These are phyloP conservation scores for Apistogramma diplotaenia DNA, from an alignment of 2,113 vertebrate species.

Conservation along the genomic window DNA sequence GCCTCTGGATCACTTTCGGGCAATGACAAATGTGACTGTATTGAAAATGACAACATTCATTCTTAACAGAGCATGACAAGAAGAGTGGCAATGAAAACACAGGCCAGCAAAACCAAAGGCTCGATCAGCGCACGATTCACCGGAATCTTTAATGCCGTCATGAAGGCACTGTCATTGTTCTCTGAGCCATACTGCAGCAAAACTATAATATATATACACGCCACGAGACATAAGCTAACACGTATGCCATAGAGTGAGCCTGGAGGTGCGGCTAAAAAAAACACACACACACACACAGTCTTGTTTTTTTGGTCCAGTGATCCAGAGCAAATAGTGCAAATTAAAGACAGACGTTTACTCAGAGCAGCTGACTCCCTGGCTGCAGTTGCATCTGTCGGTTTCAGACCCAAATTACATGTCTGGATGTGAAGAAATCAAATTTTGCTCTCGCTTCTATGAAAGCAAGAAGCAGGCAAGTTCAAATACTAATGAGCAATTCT, in stretches of 20 bases:
- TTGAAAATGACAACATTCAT: slow-evolving; percentile 43
- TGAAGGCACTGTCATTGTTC: neutral
- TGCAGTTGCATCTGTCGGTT: slow-evolving; percentile 9
- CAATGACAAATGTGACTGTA: slow-evolving; percentile 50
- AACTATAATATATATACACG: neutral
- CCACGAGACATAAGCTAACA: slow-evolving; percentile 10
- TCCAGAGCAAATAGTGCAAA: slow-evolving; percentile 38
- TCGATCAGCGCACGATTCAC: neutral
- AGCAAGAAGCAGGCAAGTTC: neutral
- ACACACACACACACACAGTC: neutral
- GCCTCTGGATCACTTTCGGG: slow-evolving; percentile 27
- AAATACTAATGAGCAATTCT: neutral
- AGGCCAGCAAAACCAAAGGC: neutral
- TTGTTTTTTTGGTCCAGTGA: slow-evolving; percentile 42
- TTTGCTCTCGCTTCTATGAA: neutral
- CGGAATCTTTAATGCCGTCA: neutral
- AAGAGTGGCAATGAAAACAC: slow-evolving; percentile 41
- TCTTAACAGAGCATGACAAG: slow-evolving; percentile 31
- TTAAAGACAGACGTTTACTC: slow-evolving; percentile 38
- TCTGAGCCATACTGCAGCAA: neutral
- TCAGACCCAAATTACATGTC: slow-evolving; percentile 12
- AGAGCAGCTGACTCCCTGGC: slow-evolving; percentile 17
- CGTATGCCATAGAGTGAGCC: neutral
- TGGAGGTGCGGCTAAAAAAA: slow-evolving; percentile 2
- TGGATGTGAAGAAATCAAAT: neutral